These are phyloP conservation scores for Brienomyrus longianalis DNA, from an alignment of 2,113 vertebrate genomes.

Conservation along the genomic window DNA sequence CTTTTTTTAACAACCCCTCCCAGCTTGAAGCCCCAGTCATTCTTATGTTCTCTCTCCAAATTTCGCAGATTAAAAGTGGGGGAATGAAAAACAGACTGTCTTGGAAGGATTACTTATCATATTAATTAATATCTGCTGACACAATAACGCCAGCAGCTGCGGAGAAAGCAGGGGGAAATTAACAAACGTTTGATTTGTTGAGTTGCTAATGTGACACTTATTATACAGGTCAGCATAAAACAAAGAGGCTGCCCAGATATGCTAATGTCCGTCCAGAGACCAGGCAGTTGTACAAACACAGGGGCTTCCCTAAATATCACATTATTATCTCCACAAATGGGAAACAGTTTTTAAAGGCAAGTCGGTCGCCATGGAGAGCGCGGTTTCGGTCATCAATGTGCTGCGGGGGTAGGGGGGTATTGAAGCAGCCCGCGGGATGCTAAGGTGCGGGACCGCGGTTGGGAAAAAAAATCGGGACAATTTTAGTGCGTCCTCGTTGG, in stretches of 20 bases:
- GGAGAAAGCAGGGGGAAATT: slow-evolving; percentile 87
- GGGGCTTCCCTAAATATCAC: slow-evolving; percentile 67
- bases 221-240: slow-evolving; percentile 96
- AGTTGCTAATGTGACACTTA: slow-evolving; percentile 98
- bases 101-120: slow-evolving; percentile 99
- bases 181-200: slow-evolving; percentile 97
- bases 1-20: slow-evolving; percentile 39
- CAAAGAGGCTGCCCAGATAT: slow-evolving; percentile 82
- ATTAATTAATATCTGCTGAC: slow-evolving; percentile 99
- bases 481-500: neutral
- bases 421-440: neutral
- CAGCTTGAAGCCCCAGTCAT: slow-evolving; percentile 22
- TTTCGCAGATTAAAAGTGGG: slow-evolving; percentile 56
- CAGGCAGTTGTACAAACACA: slow-evolving; percentile 71
- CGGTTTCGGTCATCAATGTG: slow-evolving; percentile 40
- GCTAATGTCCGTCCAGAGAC: slow-evolving; percentile 80
- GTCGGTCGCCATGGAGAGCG: slow-evolving; percentile 61
- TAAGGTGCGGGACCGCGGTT: neutral
- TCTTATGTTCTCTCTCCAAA: slow-evolving; percentile 48
- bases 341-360: slow-evolving; percentile 45
- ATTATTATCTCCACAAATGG: slow-evolving; percentile 64
- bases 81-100: slow-evolving; percentile 69
- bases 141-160: slow-evolving; percentile 91
- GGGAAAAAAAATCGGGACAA: neutral
- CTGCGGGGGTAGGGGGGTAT: too few relatives aligned